Evolutionary conservation across 2,113 vertebrate species (phyloP), one percentile per base, ranked within the genome.

Genomic region (Mola mola): DNA sequence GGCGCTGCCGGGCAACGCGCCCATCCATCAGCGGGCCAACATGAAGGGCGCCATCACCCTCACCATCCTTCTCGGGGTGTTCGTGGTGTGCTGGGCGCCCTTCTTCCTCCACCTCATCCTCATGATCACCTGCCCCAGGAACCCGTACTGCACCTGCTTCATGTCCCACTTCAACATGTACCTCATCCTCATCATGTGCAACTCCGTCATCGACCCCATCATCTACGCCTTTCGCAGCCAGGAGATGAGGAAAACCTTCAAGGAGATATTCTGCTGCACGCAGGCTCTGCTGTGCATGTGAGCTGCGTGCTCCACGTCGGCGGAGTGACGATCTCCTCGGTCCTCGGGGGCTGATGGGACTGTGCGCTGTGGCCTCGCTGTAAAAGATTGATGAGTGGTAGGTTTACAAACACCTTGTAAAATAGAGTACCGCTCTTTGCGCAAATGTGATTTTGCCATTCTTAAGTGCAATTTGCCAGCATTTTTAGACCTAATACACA

Each of bases 161-260:
- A 98, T 98, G 96, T 97, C 96, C 15, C 96, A 98, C 71, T 98
- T 98, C 74, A 97, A 98, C 89, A 88, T 98, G 78, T 98, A 98
- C 68, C 95, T 98, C 83, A 96, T 97, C 26, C 94, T 98, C 36
- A 97, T 98, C 79, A 98, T 98, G 96, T 97, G 95, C 57, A 98
- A 98, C 67, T 97, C 96, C 0, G 89, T 98, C 83, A 96, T 98
- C 0, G 96, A 98, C 78, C 96, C 96, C 12, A 93, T 98, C 26
- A 98, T 98, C 67, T 98, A 98, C 22, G 96, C 96, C 9, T 95
- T 98, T 29, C 93, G 96, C 46, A 98, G 95, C 79, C 96, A 96
- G 43, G 96, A 98, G 80, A 94, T 98, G 83, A 93, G 96, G 44
- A 96, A 95, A 70, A 98, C 96, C 48, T 96, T 98, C 87, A 96